Percentiles rank a stretch among this genome's conserved stretches.
Conservation (phyloP, 2,888 invertebrate genomes). For the Cheilosia scutellata region DNA sequence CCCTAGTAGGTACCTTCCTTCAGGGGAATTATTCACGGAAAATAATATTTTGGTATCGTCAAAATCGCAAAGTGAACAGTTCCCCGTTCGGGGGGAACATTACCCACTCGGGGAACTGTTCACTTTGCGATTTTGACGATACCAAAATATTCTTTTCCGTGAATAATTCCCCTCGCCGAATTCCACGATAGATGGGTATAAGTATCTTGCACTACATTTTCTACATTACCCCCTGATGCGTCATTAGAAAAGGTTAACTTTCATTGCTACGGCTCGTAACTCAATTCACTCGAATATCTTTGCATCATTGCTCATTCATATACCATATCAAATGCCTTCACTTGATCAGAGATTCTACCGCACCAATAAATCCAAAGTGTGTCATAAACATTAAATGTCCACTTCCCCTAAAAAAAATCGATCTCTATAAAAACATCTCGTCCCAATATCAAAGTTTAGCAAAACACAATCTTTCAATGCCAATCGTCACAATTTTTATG, state of each 20-base stretch:
- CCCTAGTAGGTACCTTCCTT: no score
- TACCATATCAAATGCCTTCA: constrained; percentile 2
- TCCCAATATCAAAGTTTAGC: constrained; percentile 26
- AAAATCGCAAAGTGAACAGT: no score
- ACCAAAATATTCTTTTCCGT: no score
- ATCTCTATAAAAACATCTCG: neutral
- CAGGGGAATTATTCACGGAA: no score
- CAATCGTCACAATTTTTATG: constrained; percentile 12
- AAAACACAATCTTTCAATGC: constrained; percentile 18
- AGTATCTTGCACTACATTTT: no score
- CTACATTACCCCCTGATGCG: no score
- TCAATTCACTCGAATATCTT: neutral
- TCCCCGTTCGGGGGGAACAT: no score
- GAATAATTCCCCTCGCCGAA: no score
- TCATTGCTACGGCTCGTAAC: neutral
- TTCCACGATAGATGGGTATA: no score
- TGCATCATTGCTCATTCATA: neutral
- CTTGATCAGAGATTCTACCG: neutral
- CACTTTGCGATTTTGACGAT: no score
- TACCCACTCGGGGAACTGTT: no score
- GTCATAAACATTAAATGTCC: constrained; percentile 23
- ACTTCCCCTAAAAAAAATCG: constrained; percentile 1
- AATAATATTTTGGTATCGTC: no score
- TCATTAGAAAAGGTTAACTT: neutral
- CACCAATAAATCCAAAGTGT: constrained; percentile 38